Evolutionary conservation across 2,113 vertebrate genomes (phyloP), one percentile per base, ranked within the genome.

Genomic region (Anolis sagrei): DNA sequence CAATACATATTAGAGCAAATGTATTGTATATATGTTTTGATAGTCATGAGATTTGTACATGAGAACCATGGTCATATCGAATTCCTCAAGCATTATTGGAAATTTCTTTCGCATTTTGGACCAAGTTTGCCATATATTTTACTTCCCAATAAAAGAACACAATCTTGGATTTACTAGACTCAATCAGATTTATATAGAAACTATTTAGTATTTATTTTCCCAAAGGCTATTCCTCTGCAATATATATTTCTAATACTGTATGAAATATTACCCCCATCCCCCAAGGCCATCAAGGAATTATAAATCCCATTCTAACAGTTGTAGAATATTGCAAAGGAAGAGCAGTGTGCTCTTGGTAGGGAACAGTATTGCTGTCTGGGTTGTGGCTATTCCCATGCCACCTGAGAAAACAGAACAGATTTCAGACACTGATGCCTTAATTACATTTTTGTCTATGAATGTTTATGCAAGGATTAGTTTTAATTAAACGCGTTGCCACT

Each of bases 401-500:
- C 13, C 80, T 88, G 61, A 87, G 19, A 83, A 77, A 90, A 76
- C 73, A 2, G 13, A 72, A 54, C 23, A 72, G 0, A 77, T 81
- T 86, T 19, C 58, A 90, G 89, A 86, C 0, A 1, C 2, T 62
- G 13, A 62, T 79, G 36, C 0, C 88, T 89, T 91, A 83, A 89
- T 88, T 90, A 82, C 4, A 84, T 87, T 90, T 9, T 1, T 27
- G 48, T 76, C 0, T 77, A 44, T 51, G 76, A 23, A 76, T 54
- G 16, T 80, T 89, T 84, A 85, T 10, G 78, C 1, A 39, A 72
- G 79, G 81, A 39, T 61, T 70, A 62, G 79, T 92, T 93, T 93
- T 85, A 76, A 91, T 84, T 88, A 89, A 86, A 51, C 32, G 68
- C 7, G 70, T 39, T 86, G 18, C 0, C 76, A 36, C 64, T 87